Percentiles rank a stretch among this genome's conserved stretches.
phyloP scores from a whole-genome alignment of 2,888 invertebrate genomes.

The Ferdinandea cuprea region DNA sequence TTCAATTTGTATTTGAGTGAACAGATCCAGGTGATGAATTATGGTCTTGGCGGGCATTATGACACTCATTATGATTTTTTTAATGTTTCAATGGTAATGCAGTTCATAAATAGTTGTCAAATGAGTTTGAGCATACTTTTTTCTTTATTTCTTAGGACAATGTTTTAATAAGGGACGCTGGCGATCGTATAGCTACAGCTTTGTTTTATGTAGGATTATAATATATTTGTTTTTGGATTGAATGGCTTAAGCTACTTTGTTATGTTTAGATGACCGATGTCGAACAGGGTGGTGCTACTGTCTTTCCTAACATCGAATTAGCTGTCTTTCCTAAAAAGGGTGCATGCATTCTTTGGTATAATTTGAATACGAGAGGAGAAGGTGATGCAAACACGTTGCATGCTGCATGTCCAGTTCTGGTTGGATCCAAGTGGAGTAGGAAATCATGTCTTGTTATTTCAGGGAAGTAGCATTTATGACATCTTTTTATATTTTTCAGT shows the following conservation, averaged over 20 bases:
- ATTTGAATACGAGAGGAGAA: slow-evolving; percentile 77
- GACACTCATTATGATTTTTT: slow-evolving; percentile 80
- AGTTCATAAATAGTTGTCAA: too few species aligned
- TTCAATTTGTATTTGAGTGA: slow-evolving; percentile 78
- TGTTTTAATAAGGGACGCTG: slow-evolving; percentile 80
- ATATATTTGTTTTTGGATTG: background rate
- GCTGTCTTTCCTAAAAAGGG: slow-evolving; percentile 93
- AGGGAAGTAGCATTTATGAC: too few species aligned
- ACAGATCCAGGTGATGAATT: slow-evolving; percentile 80
- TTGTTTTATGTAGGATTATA: slow-evolving; percentile 93
- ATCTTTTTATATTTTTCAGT: slow-evolving; percentile 83
- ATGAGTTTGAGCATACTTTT: background rate
- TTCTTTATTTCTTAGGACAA: slow-evolving; percentile 62
- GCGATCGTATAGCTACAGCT: slow-evolving; percentile 98
- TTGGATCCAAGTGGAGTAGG: slow-evolving; percentile 81
- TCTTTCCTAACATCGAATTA: slow-evolving; percentile 93
- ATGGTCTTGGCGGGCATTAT: slow-evolving; percentile 81
- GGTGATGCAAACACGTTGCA: slow-evolving; percentile 77
- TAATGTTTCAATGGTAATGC: slow-evolving; percentile 70
- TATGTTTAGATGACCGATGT: slow-evolving; percentile 97
- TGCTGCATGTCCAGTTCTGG: slow-evolving; percentile 80
- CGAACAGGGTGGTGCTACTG: slow-evolving; percentile 97
- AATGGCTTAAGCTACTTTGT: too few species aligned
- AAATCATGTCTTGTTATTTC: background rate
- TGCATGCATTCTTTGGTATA: slow-evolving; percentile 82